phyloP scores from a whole-genome alignment of 37 sponge, comb jelly and placozoan genomes.

The Crambe crambe region DNA sequence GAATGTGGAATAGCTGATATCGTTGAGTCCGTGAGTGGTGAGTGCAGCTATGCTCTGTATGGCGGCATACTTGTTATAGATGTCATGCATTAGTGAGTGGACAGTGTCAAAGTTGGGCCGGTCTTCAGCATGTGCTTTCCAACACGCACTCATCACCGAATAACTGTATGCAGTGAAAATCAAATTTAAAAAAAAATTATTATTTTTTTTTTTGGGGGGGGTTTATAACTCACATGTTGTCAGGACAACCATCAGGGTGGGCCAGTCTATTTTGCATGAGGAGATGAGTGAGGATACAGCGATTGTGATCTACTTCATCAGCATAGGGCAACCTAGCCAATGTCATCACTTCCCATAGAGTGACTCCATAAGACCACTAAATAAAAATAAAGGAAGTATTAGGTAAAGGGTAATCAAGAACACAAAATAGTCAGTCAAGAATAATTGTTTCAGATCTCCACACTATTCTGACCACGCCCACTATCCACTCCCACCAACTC shows the following conservation, averaged over 20 bases:
- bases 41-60: neutral
- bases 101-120: slow-evolving; percentile 44
- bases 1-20: slow-evolving; percentile 24
- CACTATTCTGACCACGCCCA: too few species aligned
- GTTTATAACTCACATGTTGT: slow-evolving; percentile 50
- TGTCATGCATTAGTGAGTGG: neutral
- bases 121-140: slow-evolving; percentile 26
- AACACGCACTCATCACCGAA: slow-evolving; percentile 45
- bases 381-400: neutral
- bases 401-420: neutral
- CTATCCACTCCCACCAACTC: too few species aligned
- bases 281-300: slow-evolving; percentile 56
- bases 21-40: neutral
- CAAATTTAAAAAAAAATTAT: neutral
- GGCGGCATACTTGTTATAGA: neutral
- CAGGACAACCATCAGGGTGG: slow-evolving; percentile 52
- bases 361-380: slow-evolving; percentile 83
- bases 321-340: slow-evolving; percentile 62
- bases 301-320: slow-evolving; percentile 48
- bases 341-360: slow-evolving; percentile 66
- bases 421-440: neutral
- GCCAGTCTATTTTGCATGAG: slow-evolving; percentile 53
- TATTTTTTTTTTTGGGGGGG: neutral
- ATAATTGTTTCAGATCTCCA: neutral
- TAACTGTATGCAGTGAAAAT: slow-evolving; percentile 16